A percentile compares a stretch with the other conserved stretches of the same genome.
These are phyloP conservation scores for Stictonetta naevosa DNA, from an alignment of 2,113 vertebrate species.

Conservation along the genomic window DNA sequence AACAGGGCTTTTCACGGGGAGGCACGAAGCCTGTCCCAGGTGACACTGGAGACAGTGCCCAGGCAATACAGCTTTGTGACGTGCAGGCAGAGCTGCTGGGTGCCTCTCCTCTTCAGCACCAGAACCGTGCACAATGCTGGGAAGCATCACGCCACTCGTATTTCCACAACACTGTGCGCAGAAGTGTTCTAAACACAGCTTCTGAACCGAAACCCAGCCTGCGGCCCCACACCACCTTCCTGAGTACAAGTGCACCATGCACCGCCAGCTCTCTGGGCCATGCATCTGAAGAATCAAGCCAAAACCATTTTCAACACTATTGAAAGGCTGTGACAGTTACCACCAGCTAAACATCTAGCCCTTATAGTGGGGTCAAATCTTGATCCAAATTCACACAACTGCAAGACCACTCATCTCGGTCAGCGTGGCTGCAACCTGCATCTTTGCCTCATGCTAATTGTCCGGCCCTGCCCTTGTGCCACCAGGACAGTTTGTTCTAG, in stretches of 20 bases:
- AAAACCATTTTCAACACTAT: not conserved
- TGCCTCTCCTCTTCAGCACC: not conserved
- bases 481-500: not conserved
- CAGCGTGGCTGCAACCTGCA: not conserved
- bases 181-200: not conserved
- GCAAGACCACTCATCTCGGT: not conserved
- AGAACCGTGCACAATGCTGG: not conserved
- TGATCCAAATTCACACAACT: not conserved
- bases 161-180: not conserved
- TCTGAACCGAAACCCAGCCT: not conserved
- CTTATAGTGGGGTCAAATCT: not conserved
- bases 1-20: not conserved
- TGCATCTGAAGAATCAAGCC: not conserved
- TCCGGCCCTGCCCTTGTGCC: not conserved
- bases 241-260: not conserved
- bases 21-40: not conserved
- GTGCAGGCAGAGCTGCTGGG: not conserved
- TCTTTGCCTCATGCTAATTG: rapidly evolving
- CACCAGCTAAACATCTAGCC: not conserved
- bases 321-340: not conserved
- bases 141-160: not conserved
- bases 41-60: rapidly evolving
- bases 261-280: not conserved
- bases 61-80: not conserved
- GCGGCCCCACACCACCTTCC: not conserved